These are phyloP conservation scores for Drosophila burlai DNA, from an alignment of 1,140 invertebrate genomes.

Conservation along the genomic window DNA sequence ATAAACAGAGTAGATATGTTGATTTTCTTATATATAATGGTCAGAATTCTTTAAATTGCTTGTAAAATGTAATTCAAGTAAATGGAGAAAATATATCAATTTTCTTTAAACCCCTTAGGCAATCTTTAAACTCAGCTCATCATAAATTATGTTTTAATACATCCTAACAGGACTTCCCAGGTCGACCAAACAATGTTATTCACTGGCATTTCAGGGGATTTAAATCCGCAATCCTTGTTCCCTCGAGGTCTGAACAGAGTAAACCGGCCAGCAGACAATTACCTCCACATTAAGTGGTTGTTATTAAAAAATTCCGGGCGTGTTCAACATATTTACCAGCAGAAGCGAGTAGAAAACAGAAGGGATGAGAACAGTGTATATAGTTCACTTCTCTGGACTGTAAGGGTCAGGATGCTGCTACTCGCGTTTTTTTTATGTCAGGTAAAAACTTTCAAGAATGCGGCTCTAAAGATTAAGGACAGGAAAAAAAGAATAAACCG, in stretches of 20 bases:
- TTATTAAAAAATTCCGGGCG: conserved; percentile 54
- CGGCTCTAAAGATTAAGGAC: conserved; percentile 40
- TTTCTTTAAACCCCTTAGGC: neutral
- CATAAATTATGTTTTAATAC: neutral
- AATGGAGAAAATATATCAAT: no score
- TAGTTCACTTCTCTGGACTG: conserved; percentile 36
- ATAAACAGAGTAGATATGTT: neutral
- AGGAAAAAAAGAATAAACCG: conserved; percentile 16
- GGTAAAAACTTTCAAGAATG: conserved; percentile 50
- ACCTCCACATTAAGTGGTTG: conserved; percentile 51
- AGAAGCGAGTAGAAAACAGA: neutral
- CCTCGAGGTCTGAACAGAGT: conserved; percentile 22
- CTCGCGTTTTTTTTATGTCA: conserved; percentile 30
- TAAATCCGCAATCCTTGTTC: conserved; percentile 28
- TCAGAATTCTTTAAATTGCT: neutral
- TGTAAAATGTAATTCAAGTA: neutral
- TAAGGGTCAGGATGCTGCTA: conserved; percentile 2
- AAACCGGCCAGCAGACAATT: conserved; percentile 38
- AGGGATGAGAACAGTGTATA: conserved; percentile 20
- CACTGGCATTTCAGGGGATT: conserved; percentile 27
- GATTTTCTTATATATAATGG: neutral
- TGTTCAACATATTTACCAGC: conserved; percentile 33
- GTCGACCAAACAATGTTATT: conserved; percentile 15
- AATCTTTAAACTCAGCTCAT: neutral
- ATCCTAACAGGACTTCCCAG: neutral